Base-by-base conservation (phyloP, 2,113 vertebrate species). In the Catagonus wagneri region DNA sequence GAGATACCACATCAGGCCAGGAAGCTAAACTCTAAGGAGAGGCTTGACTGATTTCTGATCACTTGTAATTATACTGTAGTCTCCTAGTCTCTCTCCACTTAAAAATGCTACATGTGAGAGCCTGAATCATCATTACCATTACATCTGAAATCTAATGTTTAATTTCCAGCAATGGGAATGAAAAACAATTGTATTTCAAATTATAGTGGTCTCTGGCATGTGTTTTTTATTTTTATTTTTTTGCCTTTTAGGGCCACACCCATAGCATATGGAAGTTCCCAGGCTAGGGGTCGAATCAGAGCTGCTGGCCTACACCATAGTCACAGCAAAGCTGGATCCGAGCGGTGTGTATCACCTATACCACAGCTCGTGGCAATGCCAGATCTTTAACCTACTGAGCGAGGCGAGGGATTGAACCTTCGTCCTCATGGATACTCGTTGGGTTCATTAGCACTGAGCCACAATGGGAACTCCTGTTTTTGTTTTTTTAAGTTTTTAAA, bases 151-250 rank as follows among this genome's bases (percentile, higher is more conserved):
- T 39, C 63, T 74, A 89, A 60, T 34, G 81, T 93, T 95, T 83
- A 83, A 68, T 94, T 96, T 75, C 66, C 75, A 95, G 89, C 60
- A 94, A 58, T 80, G 74, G 54, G 87, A 96, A 80, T 95, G 27
- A 79, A 83, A 97, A 93, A 71, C 83, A 91, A 66, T 91, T 96
- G 25, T 44, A 83, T 88, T 97, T 90, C 32, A 93, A 85, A 96
- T 89, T 16, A 91, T 23, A 79, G 52, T 93, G 34, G 34, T 63
- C 25, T 6, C 11, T 75, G 80, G 39, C 29, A 7, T 63, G 17
- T 60, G 58, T 60, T 60, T 17, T 20, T 60, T 93, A 22, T 95
- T 44, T 44, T 44, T 44, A 80, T 94, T 90, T 81, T 91, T 93
- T 44, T 44, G 44, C 44, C 44, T 44, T 44, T 44, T 4, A 44